phyloP scores from a whole-genome alignment of 2,888 invertebrate genomes.

The Dynastes grantii region DNA sequence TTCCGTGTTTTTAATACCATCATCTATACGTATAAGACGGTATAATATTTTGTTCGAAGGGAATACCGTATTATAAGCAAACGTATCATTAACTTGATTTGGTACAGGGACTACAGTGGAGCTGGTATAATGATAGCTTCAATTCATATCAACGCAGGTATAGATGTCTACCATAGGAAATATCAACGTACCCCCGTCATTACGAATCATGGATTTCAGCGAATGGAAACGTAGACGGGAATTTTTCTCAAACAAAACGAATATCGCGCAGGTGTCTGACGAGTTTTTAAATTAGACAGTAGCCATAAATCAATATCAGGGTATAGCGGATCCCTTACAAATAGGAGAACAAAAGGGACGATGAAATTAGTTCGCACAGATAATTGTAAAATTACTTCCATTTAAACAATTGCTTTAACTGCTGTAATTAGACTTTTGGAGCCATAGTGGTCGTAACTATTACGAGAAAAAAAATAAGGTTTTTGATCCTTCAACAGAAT shows the following conservation, averaged over 20 bases:
- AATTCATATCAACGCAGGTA: slow-evolving; percentile 24
- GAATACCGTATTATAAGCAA: slow-evolving; percentile 52
- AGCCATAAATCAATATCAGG: slow-evolving; percentile 40
- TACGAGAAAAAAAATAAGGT: neutral
- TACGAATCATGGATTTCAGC: slow-evolving; percentile 29
- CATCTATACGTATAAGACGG: neutral
- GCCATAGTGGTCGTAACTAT: neutral
- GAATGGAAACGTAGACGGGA: slow-evolving; percentile 12
- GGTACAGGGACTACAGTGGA: slow-evolving; percentile 43
- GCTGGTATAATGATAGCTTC: slow-evolving; percentile 27
- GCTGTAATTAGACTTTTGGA: slow-evolving; percentile 12
- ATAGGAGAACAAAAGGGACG: slow-evolving; percentile 3
- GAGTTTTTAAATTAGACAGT: slow-evolving; percentile 41
- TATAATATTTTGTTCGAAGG: slow-evolving; percentile 23
- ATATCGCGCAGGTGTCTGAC: slow-evolving; percentile 40
- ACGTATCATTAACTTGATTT: slow-evolving; percentile 55
- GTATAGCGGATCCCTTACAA: neutral
- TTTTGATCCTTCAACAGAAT: neutral
- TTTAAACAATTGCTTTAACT: slow-evolving; percentile 39
- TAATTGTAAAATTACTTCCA: slow-evolving; percentile 37
- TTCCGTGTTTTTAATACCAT: neutral
- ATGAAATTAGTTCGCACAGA: slow-evolving; percentile 32
- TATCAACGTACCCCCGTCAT: slow-evolving; percentile 3
- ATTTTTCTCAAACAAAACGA: slow-evolving; percentile 5
- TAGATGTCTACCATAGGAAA: neutral